Percentiles rank a stretch among this genome's conserved stretches.
These are phyloP conservation scores for Sceloporus tristichus DNA, from an alignment of 2,113 vertebrate genomes.

Conservation along the genomic window DNA sequence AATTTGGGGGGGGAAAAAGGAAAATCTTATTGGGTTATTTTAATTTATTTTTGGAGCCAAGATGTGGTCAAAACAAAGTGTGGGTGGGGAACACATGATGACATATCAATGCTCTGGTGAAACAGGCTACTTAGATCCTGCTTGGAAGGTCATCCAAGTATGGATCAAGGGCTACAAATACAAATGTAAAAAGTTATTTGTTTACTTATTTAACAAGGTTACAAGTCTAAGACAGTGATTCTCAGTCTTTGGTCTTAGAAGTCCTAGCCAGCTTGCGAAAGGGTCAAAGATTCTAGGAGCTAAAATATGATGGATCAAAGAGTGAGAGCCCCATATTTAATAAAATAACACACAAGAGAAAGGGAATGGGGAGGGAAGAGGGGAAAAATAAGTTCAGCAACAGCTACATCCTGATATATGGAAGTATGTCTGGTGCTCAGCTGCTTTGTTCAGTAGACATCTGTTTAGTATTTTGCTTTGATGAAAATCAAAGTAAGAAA, in stretches of 20 bases:
- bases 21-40: conserved; percentile 16
- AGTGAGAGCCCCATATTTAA: neutral
- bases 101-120: conserved; percentile 7
- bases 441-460: neutral
- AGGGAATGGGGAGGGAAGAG: too few species aligned
- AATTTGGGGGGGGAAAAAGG: too few species aligned
- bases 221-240: too few species aligned
- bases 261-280: too few species aligned
- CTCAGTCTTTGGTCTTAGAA: too few species aligned
- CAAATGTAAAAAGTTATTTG: neutral
- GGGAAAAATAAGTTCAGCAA: too few species aligned
- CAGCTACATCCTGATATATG: too few species aligned
- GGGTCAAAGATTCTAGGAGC: too few species aligned
- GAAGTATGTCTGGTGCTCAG: too few species aligned
- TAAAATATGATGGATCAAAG: too few species aligned
- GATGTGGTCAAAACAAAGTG: conserved; percentile 8
- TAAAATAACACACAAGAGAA: too few species aligned
- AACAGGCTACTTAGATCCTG: neutral
- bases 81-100: neutral
- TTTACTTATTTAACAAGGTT: too few species aligned
- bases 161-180: neutral
- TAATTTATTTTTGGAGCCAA: conserved; percentile 15
- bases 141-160: neutral
- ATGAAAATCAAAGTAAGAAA: neutral
- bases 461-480: conserved; percentile 1